A percentile compares a stretch with the other conserved stretches of the same genome.
Evolutionary conservation across 2,888 invertebrate species (phyloP).

Genomic region (Drosophila anomelani): DNA sequence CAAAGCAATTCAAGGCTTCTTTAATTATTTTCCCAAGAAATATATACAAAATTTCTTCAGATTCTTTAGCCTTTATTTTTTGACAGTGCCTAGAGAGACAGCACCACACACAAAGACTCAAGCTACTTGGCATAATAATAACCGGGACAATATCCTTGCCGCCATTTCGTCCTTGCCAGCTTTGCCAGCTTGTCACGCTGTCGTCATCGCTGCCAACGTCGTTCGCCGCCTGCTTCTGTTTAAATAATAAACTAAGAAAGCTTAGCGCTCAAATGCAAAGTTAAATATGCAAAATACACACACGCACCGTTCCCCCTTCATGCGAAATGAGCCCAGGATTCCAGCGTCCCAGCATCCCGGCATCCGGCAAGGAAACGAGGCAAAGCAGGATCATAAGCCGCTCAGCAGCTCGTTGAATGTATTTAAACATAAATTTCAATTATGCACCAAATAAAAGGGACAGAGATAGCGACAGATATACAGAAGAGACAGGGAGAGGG

Average conservation of each 20-base stretch:
- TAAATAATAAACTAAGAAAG: constrained; percentile 71
- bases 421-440: constrained; percentile 74
- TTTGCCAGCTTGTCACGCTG: constrained; percentile 33
- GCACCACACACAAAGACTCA: constrained; percentile 17
- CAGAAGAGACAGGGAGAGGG: not conserved
- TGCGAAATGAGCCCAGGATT: constrained; percentile 21
- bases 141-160: constrained; percentile 48
- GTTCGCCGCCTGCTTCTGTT: constrained; percentile 61
- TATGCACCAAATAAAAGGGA: constrained; percentile 62
- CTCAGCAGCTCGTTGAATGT: constrained; percentile 64
- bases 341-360: constrained; percentile 11
- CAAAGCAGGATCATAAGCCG: constrained; percentile 64
- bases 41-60: too few relatives aligned
- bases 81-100: constrained; percentile 1
- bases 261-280: constrained; percentile 70
- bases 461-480: constrained; percentile 17
- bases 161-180: constrained; percentile 25
- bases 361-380: constrained; percentile 18
- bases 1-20: too few relatives aligned
- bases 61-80: not conserved
- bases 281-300: constrained; percentile 67
- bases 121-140: constrained; percentile 65
- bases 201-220: constrained; percentile 55
- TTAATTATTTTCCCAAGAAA: not conserved
- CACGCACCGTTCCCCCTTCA: constrained; percentile 21